phyloP scores from a whole-genome alignment of 2,888 invertebrate species.

The Chironomus tentans region DNA sequence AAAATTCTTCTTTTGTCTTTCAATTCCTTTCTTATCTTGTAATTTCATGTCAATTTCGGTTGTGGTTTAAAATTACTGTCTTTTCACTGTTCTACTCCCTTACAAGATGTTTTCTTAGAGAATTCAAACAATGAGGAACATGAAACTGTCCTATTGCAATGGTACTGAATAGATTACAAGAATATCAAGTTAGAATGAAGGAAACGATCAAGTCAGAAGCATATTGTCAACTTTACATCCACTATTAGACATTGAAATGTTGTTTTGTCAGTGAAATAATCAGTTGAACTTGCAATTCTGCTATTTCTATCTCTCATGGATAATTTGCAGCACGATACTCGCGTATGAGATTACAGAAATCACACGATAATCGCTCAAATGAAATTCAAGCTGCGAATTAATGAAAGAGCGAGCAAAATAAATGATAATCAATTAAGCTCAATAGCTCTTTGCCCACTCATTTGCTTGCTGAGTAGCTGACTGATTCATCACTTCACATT shows the following conservation, averaged over 20 bases:
- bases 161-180: too few relatives aligned
- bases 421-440: background rate
- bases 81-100: background rate
- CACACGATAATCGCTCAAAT: too few relatives aligned
- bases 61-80: background rate
- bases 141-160: too few relatives aligned
- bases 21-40: too few relatives aligned
- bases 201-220: background rate
- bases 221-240: background rate
- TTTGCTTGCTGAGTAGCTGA: background rate
- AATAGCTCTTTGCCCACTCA: background rate
- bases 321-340: too few relatives aligned
- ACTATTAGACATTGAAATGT: background rate
- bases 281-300: background rate
- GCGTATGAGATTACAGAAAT: too few relatives aligned
- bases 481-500: background rate
- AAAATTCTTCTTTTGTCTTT: background rate
- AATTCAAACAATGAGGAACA: background rate
- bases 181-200: too few relatives aligned
- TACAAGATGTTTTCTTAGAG: background rate
- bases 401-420: background rate
- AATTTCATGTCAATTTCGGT: too few relatives aligned
- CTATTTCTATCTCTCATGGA: background rate
- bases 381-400: background rate
- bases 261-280: background rate